phyloP scores from a whole-genome alignment of 2,113 vertebrate species.

The Pterocles burchelli region DNA sequence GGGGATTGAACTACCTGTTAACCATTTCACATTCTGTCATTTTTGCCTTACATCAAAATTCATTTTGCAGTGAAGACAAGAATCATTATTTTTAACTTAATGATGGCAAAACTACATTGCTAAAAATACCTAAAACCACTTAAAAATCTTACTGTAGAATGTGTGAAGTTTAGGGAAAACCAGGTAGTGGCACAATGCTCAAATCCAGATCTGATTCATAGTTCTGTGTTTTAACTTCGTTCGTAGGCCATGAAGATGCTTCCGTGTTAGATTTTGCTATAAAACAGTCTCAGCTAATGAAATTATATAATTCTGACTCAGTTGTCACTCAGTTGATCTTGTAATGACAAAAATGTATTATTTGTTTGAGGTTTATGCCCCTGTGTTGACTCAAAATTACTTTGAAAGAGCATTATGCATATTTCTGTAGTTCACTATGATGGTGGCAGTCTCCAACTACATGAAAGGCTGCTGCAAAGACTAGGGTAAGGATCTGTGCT shows the following conservation, averaged over 20 bases:
- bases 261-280: not conserved
- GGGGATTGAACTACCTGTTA: not conserved
- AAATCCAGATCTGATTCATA: not conserved
- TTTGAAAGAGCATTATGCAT: not conserved
- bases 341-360: not conserved
- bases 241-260: not conserved
- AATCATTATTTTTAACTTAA: not conserved
- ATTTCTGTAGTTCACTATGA: not conserved
- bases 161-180: not conserved
- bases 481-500: not conserved
- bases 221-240: not conserved
- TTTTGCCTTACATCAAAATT: not conserved
- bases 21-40: not conserved
- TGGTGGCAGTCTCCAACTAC: not conserved
- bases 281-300: not conserved
- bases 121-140: not conserved
- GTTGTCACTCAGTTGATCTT: not conserved
- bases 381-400: not conserved
- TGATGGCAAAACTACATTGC: not conserved
- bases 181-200: not conserved
- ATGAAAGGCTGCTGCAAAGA: not conserved
- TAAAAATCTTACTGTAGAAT: not conserved
- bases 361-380: not conserved
- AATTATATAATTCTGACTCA: not conserved
- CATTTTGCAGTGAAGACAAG: not conserved